Base-by-base conservation (phyloP, 2,888 invertebrate species). In the Dendrolimus pini region DNA sequence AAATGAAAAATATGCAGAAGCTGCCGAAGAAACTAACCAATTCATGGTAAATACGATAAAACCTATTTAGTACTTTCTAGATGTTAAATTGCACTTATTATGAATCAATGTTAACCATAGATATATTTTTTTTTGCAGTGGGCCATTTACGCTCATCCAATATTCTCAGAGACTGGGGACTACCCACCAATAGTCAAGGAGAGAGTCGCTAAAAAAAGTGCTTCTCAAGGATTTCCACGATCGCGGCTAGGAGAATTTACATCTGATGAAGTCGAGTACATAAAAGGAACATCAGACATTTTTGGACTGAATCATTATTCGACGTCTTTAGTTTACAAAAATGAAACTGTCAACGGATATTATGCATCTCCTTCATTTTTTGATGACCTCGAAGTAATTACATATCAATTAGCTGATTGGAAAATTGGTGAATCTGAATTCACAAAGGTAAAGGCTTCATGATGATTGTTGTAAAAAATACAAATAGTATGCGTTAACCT, bases 241-340 rank as follows among this genome's bases (percentile, higher is more conserved):
- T 93, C 94, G 0, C 88, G 94, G 59, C 73, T 94, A 41, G 93
- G 93, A 0, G 79, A 81, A 65, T 92, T 94, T 59, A 92, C 92
- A 2, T 60, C 74, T 0, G 89, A 93, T 56, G 94, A 95, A 88
- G 87, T 94, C 2, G 78, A 87, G 54, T 85, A 86, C 56, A 89
- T 95, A 13, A 86, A 82, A 10, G 93, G 89, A 52, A 70, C 75
- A 0, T 90, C 92, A 0, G 96, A 96, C 71, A 95, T 93, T 78
- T 92, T 95, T 61, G 95, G 94, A 9, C 75, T 95, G 7, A 95
- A 95, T 68, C 92, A 93, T 62, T 96, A 96, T 75, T 91, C 93
- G 0, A 82, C 92, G 7, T 72, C 72, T 60, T 67, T 92, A 55
- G 82, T 80, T 1, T 89, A 85, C 9, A 73, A 70, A 66, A 80